Base-by-base conservation (phyloP, 2,113 vertebrate genomes). In the Rhinoderma darwinii region DNA sequence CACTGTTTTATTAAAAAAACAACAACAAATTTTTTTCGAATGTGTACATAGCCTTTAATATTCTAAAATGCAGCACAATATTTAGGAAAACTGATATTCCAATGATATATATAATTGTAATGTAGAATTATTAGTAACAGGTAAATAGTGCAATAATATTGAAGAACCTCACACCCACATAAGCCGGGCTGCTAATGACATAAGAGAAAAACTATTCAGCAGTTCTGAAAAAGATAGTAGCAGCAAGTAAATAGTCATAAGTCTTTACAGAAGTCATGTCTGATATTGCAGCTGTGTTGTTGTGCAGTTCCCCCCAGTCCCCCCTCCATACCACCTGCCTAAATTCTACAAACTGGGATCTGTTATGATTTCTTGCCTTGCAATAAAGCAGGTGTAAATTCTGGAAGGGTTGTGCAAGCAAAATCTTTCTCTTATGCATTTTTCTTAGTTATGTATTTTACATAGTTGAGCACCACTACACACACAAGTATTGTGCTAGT, bases 291-390 rank as follows among this genome's bases (percentile, higher is more conserved):
- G 84, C 77, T 86, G 77, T 72, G 32, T 47, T n/a, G 54, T 54
- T 51, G 39, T 32, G 37, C 18, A 39, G 43, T 44, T 35, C 35
- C 18, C 68, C 9, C 8, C 68, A 20, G 20, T 37, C 68, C 32
- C 68, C 32, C 27, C 25, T 37, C 11, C 76, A 63, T 11, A 15
- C 39, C 44, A 18, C 15, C n/a, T 18, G 20, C n/a, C 47, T 44
- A 41, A 56, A 47, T 10, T 30, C 47, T 81, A 72, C 63, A 80
- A 37, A 50, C 27, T 4, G 32, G 15, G 35, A 70, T 70, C 25
- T 20, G 11, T 9, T 82, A 90, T 39, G 18, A 68, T 79, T 89
- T 91, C 66, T 10, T 77, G 74, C 47, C 81, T 86, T 25, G 2
- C 74, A 88, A 59, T 39, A 78, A 61, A 63, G 72, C 70, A 82